Percentiles rank a stretch among this genome's conserved stretches.
These are phyloP conservation scores for Sorex araneus DNA, from an alignment of 2,113 vertebrate species.

Conservation along the genomic window DNA sequence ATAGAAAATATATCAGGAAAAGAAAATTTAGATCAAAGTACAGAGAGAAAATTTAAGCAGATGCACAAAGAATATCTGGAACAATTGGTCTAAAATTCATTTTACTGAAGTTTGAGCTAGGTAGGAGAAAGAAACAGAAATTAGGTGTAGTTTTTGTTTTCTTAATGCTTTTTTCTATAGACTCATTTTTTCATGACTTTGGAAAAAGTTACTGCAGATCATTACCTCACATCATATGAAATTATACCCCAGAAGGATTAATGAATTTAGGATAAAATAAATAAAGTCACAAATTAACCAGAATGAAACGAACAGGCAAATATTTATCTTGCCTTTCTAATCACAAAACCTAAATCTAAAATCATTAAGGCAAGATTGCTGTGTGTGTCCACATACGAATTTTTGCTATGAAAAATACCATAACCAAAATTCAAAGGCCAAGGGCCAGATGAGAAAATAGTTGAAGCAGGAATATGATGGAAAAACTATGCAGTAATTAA, in stretches of 20 bases:
- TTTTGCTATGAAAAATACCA: constrained; percentile 66
- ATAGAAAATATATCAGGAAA: not conserved
- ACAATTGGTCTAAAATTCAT: not conserved
- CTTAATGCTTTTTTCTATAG: not conserved
- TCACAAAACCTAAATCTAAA: constrained; percentile 56
- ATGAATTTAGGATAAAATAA: constrained; percentile 41
- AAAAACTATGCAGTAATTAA: constrained; percentile 71
- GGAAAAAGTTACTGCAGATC: not conserved
- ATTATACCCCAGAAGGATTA: constrained; percentile 54
- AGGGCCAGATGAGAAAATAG: constrained; percentile 71
- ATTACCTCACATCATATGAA: constrained; percentile 37
- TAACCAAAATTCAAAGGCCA: constrained; percentile 63
- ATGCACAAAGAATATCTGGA: not conserved
- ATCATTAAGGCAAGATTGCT: constrained; percentile 1
- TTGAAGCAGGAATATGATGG: constrained; percentile 58
- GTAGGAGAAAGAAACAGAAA: not conserved
- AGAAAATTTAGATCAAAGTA: not conserved
- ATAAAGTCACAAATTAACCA: constrained; percentile 39
- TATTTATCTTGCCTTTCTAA: constrained; percentile 52
- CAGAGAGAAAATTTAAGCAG: not conserved
- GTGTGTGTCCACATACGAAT: constrained; percentile 49
- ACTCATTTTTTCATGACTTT: constrained; percentile 47
- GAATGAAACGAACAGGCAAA: constrained; percentile 57
- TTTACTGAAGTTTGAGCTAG: not conserved
- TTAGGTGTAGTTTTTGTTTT: not conserved